Evolutionary conservation across 1,140 invertebrate species (phyloP).

Genomic region (Maconellicoccus hirsutus): DNA sequence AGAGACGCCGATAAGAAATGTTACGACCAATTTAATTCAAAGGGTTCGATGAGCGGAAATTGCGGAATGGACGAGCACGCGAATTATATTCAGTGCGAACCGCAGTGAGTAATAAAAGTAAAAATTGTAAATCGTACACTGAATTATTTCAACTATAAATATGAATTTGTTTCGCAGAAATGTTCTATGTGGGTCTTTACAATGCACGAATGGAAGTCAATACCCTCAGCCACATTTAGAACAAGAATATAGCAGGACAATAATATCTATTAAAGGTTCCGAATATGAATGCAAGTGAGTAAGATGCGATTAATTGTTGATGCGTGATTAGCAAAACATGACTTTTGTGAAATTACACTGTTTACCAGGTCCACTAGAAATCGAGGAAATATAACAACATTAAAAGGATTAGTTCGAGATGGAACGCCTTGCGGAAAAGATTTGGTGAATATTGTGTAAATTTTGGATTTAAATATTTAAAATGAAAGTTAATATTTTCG

Average conservation of each 20-base stretch:
- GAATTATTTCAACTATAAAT: not conserved
- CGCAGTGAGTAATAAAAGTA: slow-evolving; percentile 65
- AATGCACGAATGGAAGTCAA: slow-evolving; percentile 73
- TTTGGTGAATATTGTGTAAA: too few relatives aligned
- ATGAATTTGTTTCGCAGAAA: slow-evolving; percentile 45
- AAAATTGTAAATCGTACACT: not conserved
- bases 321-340: too few relatives aligned
- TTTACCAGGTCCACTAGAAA: slow-evolving; percentile 52
- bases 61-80: slow-evolving; percentile 71
- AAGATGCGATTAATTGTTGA: too few relatives aligned
- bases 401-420: slow-evolving; percentile 68
- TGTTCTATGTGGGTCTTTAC: slow-evolving; percentile 75
- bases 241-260: slow-evolving; percentile 69
- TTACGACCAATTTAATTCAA: slow-evolving; percentile 86
- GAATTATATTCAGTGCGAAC: slow-evolving; percentile 72
- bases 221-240: slow-evolving; percentile 58
- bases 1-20: slow-evolving; percentile 68
- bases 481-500: too few relatives aligned
- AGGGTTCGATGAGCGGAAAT: slow-evolving; percentile 84
- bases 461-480: too few relatives aligned
- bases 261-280: slow-evolving; percentile 68
- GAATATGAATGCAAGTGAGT: slow-evolving; percentile 90
- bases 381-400: slow-evolving; percentile 49
- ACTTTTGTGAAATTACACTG: too few relatives aligned
- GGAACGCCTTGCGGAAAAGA: slow-evolving; percentile 85